These are phyloP conservation scores for Polyodon spathula DNA, from an alignment of 2,113 vertebrate species.

Conservation along the genomic window DNA sequence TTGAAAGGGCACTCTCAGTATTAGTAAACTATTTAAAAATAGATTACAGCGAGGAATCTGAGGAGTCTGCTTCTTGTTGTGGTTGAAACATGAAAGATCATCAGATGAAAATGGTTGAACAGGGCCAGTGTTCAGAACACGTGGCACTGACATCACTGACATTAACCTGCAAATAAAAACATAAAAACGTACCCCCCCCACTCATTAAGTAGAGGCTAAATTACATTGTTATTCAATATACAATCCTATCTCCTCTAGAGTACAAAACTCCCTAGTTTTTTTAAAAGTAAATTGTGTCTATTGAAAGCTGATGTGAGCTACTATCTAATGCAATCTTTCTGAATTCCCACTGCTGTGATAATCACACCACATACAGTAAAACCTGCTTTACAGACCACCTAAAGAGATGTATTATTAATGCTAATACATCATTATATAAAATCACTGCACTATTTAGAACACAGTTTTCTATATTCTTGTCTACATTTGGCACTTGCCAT, in stretches of 20 bases:
- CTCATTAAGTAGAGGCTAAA: constrained; percentile 22
- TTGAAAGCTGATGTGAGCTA: background rate
- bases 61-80: no score
- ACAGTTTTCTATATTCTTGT: background rate
- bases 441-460: background rate
- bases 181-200: no score
- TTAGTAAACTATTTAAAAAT: no score
- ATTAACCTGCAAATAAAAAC: no score
- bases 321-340: background rate
- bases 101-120: no score
- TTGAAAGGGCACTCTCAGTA: no score
- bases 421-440: background rate
- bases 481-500: background rate
- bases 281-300: background rate
- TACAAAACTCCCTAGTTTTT: background rate
- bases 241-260: background rate
- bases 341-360: constrained; percentile 1
- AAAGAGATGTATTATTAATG: background rate
- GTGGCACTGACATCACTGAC: no score
- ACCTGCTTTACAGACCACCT: background rate
- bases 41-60: no score
- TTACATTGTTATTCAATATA: constrained; percentile 11
- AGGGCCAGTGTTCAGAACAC: background rate
- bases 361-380: background rate
- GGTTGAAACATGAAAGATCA: no score